A percentile compares a stretch with the other conserved stretches of the same genome.
phyloP scores from a whole-genome alignment of 2,888 invertebrate genomes.

The Euzophera pinguis region DNA sequence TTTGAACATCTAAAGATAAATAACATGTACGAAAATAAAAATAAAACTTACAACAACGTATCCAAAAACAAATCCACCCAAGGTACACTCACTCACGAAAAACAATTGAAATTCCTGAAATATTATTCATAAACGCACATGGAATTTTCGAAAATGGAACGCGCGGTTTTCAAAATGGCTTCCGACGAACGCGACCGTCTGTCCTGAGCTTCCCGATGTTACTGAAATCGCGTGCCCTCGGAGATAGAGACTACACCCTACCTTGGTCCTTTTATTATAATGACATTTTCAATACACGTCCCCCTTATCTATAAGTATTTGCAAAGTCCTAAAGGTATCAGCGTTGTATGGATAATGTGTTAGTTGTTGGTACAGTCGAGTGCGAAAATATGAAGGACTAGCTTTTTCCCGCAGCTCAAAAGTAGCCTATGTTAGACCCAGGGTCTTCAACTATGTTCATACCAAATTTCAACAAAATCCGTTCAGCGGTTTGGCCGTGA shows the following conservation, averaged over 20 bases:
- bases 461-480: no score
- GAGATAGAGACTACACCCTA: conserved; percentile 15
- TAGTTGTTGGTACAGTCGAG: conserved; percentile 6
- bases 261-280: conserved; percentile 24
- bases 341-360: conserved; percentile 6
- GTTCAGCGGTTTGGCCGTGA: no score
- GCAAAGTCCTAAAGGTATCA: conserved; percentile 17
- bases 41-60: background rate
- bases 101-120: background rate
- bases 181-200: conserved; percentile 2
- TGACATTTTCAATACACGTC: conserved; percentile 27
- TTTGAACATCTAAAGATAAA: background rate
- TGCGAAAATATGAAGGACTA: no score
- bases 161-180: background rate
- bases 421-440: no score
- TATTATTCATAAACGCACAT: conserved; percentile 3
- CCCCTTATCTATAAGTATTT: conserved; percentile 26
- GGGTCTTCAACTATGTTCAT: no score
- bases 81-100: conserved; percentile 12
- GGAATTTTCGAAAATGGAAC: conserved; percentile 7
- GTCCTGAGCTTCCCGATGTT: background rate
- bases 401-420: no score
- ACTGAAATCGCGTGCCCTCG: conserved; percentile 7
- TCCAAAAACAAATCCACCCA: conserved; percentile 1
- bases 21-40: background rate